Percentiles rank a stretch among this genome's conserved stretches.
Evolutionary conservation across 2,797 vertebrate genomes (phyloP).

Genomic region (Acipenser oxyrinchus): DNA sequence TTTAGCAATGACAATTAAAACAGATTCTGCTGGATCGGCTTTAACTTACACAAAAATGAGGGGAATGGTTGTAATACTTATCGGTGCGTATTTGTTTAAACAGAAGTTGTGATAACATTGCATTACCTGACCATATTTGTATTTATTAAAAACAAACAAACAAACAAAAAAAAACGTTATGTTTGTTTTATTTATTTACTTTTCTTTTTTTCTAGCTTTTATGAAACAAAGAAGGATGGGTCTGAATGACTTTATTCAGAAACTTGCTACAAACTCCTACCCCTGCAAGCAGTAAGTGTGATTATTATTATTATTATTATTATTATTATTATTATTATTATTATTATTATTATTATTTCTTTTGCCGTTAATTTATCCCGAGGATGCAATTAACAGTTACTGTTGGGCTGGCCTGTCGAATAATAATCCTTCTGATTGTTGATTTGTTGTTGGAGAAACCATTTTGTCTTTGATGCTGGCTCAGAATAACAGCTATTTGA

Average conservation of each 20-base stretch:
- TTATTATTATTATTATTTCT: too few species aligned
- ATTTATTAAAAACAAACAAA: background rate
- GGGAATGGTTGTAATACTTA: constrained; percentile 78
- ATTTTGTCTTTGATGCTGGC: too few species aligned
- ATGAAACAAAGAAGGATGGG: constrained; percentile 98
- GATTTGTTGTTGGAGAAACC: too few species aligned
- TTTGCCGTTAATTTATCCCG: too few species aligned
- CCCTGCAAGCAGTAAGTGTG: constrained; percentile 93
- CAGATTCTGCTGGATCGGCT: constrained; percentile 57
- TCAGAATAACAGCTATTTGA: too few species aligned
- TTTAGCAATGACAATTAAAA: constrained; percentile 68
- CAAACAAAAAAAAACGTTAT: background rate
- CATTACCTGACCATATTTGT: too few species aligned
- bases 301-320: constrained; percentile 8
- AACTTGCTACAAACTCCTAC: constrained; percentile 88
- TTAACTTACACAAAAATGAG: constrained; percentile 85
- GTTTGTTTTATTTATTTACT: background rate
- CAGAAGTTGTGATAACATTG: too few species aligned
- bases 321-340: too few species aligned
- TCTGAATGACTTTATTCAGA: constrained; percentile 95
- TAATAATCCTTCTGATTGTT: too few species aligned
- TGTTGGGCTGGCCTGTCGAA: too few species aligned
- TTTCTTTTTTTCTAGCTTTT: constrained; percentile 69
- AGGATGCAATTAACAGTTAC: too few species aligned
- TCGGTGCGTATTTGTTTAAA: constrained; percentile 61